Base-by-base conservation (phyloP, 2,113 vertebrate genomes). In the Mormyrus iriodes region DNA sequence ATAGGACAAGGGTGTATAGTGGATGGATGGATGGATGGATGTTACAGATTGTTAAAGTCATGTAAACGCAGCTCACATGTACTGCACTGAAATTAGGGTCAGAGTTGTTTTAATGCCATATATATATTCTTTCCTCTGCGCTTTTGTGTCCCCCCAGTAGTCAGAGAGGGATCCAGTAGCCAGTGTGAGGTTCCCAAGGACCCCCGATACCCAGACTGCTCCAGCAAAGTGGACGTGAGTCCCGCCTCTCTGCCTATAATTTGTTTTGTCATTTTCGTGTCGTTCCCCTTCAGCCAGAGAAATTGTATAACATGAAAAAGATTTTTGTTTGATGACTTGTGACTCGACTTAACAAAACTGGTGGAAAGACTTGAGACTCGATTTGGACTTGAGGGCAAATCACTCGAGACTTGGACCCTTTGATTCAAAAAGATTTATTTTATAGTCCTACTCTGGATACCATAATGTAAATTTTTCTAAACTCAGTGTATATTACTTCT, bases 181-280 rank as follows among this genome's bases (percentile, higher is more conserved):
- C 97, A 97, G 91, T 99, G 98, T 4, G 98, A 98, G 92, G 95
- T 96, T 39, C 98, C 98, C 89, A 97, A 97, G 92, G 97, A 99
- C 91, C 97, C 97, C 69, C 96, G 94, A 89, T 99, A 96, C 92
- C 98, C 98, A 2, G 97, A 99, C 94, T 99, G 98, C 24, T 93
- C 96, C 48, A 96, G 97, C 91, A 99, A 99, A 94, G 96, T 99
- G 92, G 98, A 99, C 96, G 98, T 99, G 95, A 97, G 97, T 96
- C 86, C 21, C 12, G 0, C 27, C 19, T 65, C 27, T n/a, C 39
- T 44, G 19, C 6, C 35, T 65, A 3, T 17, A 17, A 24, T 65
- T 87, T 87, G 17, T 87, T 48, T 46, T 53, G 12, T 17, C 35
- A 86, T 86, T 84, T 84, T 12, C 21, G 3, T 39, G 46, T 12